These are phyloP conservation scores for Percopsis omiscomaycus DNA, from an alignment of 2,797 vertebrate species.

Conservation along the genomic window DNA sequence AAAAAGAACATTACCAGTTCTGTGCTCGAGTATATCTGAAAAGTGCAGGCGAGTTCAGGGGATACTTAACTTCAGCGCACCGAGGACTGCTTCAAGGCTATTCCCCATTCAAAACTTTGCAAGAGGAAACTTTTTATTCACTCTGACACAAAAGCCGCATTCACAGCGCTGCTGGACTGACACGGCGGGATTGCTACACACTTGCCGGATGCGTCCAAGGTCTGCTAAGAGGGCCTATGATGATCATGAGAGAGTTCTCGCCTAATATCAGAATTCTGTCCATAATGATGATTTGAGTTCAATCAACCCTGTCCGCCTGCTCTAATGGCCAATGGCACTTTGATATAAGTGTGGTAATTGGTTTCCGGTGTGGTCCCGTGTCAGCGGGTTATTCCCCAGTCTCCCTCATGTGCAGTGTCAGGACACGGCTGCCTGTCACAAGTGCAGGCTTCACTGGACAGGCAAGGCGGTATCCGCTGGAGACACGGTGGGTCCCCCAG, in stretches of 20 bases:
- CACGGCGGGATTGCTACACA: constrained; percentile 11
- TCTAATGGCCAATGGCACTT: constrained; percentile 59
- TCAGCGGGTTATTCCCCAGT: constrained; percentile 59
- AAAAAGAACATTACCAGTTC: too few relatives aligned
- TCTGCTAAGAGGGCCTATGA: constrained; percentile 33
- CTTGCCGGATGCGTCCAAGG: constrained; percentile 25
- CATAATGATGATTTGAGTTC: constrained; percentile 58
- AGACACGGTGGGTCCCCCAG: constrained; percentile 64
- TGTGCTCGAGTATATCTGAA: too few relatives aligned
- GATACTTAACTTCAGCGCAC: constrained; percentile 19
- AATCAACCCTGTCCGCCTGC: constrained; percentile 52
- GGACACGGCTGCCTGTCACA: constrained; percentile 72
- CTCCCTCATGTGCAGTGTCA: constrained; percentile 55
- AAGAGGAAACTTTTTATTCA: constrained; percentile 26
- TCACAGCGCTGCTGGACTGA: constrained; percentile 1
- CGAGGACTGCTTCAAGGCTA: constrained; percentile 30
- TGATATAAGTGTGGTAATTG: constrained; percentile 71
- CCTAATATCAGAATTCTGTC: constrained; percentile 46
- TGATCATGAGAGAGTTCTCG: constrained; percentile 17
- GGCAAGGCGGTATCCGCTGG: constrained; percentile 68
- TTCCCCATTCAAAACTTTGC: constrained; percentile 27
- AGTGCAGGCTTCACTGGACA: constrained; percentile 73
- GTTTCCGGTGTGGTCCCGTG: constrained; percentile 56
- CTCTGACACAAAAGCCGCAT: constrained; percentile 9
- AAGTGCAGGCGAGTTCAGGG: constrained; percentile 1